Conservation (phyloP, 1,140 invertebrate genomes). For the Drosophila novamexicana region DNA sequence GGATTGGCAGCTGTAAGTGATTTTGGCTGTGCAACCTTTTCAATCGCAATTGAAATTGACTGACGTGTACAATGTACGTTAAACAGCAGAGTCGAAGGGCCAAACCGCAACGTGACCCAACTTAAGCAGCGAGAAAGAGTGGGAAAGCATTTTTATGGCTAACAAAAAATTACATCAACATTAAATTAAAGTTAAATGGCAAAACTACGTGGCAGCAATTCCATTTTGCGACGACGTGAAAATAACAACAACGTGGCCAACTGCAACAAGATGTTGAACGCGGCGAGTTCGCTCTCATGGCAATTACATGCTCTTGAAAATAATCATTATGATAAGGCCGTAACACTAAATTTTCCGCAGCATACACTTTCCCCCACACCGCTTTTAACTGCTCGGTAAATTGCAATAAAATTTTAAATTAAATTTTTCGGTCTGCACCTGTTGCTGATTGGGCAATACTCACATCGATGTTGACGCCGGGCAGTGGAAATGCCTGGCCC, state of each 20-base stretch:
- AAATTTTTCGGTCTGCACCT: constrained; percentile 66
- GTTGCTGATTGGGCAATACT: constrained; percentile 84
- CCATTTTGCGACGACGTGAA: constrained; percentile 64
- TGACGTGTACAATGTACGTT: constrained; percentile 28
- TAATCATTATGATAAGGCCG: constrained; percentile 77
- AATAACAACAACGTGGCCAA: constrained; percentile 21
- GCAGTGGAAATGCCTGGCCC: constrained; percentile 89
- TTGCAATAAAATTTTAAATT: constrained; percentile 81
- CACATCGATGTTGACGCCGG: constrained; percentile 93
- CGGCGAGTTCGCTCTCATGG: constrained; percentile 14
- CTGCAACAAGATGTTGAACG: constrained; percentile 41
- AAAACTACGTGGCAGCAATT: constrained; percentile 82
- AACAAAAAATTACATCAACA: constrained; percentile 80
- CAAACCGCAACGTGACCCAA: constrained; percentile 72
- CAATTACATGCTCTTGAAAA: constrained; percentile 74
- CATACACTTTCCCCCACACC: background rate
- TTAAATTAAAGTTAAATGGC: constrained; percentile 83
- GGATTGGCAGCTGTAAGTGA: constrained; percentile 78
- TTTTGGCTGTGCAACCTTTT: constrained; percentile 66
- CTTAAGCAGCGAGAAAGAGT: background rate
- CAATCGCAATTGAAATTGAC: constrained; percentile 58
- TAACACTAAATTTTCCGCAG: constrained; percentile 70
- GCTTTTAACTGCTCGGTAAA: constrained; percentile 44
- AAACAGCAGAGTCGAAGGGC: background rate
- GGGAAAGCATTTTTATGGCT: constrained; percentile 62